Evolutionary conservation across 30 jellyfish, hydroid and myxozoan species (phyloP).

Genomic region (Calvadosia cruxmelitensis): DNA sequence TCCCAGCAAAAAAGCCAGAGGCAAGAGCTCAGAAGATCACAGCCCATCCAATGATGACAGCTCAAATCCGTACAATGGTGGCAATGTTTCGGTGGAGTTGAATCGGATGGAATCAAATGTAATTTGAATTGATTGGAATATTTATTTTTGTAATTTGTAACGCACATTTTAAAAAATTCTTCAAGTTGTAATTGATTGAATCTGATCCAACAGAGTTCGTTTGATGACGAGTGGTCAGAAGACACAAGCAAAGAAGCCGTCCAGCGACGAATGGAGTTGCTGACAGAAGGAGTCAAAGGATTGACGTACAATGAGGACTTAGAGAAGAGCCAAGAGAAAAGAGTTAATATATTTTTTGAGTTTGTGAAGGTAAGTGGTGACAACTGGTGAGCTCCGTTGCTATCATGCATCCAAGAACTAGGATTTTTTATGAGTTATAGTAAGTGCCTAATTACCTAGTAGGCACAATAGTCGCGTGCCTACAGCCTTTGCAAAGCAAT

Average conservation of each 20-base stretch:
- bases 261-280: constrained; percentile 60
- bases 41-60: constrained; percentile 36
- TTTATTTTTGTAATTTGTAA: neutral
- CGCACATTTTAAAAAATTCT: neutral
- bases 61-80: constrained; percentile 37
- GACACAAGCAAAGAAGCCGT: constrained; percentile 97
- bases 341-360: constrained; percentile 81
- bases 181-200: neutral
- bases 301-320: constrained; percentile 79
- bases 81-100: neutral
- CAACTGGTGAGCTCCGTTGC: neutral
- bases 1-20: constrained; percentile 37
- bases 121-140: neutral
- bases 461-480: too few species aligned
- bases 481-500: too few species aligned
- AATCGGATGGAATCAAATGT: neutral
- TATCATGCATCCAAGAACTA: neutral
- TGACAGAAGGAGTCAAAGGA: constrained; percentile 86
- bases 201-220: constrained; percentile 20
- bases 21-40: constrained; percentile 26
- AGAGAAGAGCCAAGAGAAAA: constrained; percentile 76
- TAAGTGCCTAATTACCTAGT: too few species aligned
- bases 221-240: constrained; percentile 84
- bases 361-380: constrained; percentile 57
- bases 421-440: neutral